These are phyloP conservation scores for Ursus arctos DNA, from an alignment of 2,113 vertebrate species.

Conservation along the genomic window DNA sequence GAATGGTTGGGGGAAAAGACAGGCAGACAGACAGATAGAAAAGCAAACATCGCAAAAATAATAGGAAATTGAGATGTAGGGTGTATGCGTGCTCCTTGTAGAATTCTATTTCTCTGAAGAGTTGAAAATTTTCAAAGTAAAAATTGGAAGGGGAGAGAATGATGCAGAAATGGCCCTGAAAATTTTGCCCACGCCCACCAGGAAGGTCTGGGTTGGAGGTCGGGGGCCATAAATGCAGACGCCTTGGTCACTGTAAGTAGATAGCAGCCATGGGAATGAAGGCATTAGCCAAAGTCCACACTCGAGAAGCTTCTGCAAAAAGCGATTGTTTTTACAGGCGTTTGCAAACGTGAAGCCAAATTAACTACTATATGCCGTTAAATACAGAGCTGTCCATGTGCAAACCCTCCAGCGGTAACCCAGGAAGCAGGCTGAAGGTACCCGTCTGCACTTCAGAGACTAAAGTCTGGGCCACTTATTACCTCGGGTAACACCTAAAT, in stretches of 20 bases:
- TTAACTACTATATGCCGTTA: conserved; percentile 64
- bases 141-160: conserved; percentile 45
- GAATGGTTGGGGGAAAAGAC: not conserved
- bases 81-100: not conserved
- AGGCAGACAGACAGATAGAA: not conserved
- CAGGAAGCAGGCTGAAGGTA: conserved; percentile 41
- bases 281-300: not conserved
- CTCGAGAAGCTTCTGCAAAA: conserved; percentile 19
- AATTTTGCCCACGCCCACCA: not conserved
- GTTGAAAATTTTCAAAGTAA: conserved; percentile 54
- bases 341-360: conserved; percentile 72
- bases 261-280: not conserved
- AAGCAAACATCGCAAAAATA: not conserved
- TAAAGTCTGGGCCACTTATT: conserved; percentile 77
- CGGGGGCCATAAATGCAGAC: not conserved
- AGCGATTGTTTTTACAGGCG: conserved; percentile 25
- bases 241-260: not conserved
- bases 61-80: not conserved
- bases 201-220: not conserved
- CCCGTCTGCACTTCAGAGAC: conserved; percentile 70
- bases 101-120: conserved; percentile 14
- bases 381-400: conserved; percentile 31
- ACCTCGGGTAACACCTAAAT: conserved; percentile 81
- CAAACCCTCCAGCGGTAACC: conserved; percentile 66
- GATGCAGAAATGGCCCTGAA: conserved; percentile 43